phyloP scores from a whole-genome alignment of 2,888 invertebrate species.

The Papilio elwesi region DNA sequence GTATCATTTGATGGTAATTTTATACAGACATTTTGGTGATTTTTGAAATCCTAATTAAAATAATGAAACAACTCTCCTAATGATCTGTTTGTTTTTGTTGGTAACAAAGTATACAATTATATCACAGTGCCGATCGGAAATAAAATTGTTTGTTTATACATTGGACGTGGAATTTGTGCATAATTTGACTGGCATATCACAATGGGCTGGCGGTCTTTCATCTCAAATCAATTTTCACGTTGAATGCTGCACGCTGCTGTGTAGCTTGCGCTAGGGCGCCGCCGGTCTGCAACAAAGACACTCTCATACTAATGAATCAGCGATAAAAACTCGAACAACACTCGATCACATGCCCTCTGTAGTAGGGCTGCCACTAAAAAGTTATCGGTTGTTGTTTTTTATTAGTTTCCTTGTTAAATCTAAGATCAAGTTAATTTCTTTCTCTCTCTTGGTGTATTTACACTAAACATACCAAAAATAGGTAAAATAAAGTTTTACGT shows the following conservation, averaged over 20 bases:
- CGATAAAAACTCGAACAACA: constrained; percentile 80
- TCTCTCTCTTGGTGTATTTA: no score
- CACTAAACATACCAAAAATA: no score
- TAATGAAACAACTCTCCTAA: constrained; percentile 5
- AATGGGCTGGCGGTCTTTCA: constrained; percentile 62
- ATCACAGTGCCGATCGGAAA: constrained; percentile 15
- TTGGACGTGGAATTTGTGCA: constrained; percentile 56
- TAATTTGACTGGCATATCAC: constrained; percentile 54
- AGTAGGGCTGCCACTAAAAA: constrained; percentile 61
- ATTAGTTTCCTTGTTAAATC: background rate
- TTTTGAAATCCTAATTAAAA: background rate
- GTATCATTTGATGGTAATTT: no score
- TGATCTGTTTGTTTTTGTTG: constrained; percentile 2
- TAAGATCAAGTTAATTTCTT: no score
- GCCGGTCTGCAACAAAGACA: constrained; percentile 73
- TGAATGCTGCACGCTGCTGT: constrained; percentile 57
- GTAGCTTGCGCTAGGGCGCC: constrained; percentile 56
- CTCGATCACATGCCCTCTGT: constrained; percentile 72
- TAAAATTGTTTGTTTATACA: constrained; percentile 47
- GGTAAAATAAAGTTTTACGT: no score
- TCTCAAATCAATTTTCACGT: constrained; percentile 71
- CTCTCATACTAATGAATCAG: constrained; percentile 82
- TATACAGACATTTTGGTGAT: no score
- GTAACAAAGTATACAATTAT: constrained; percentile 28
- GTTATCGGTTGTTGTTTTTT: constrained; percentile 1